phyloP scores from a whole-genome alignment of 2,888 invertebrate genomes.

The Leucophora obtusa region DNA sequence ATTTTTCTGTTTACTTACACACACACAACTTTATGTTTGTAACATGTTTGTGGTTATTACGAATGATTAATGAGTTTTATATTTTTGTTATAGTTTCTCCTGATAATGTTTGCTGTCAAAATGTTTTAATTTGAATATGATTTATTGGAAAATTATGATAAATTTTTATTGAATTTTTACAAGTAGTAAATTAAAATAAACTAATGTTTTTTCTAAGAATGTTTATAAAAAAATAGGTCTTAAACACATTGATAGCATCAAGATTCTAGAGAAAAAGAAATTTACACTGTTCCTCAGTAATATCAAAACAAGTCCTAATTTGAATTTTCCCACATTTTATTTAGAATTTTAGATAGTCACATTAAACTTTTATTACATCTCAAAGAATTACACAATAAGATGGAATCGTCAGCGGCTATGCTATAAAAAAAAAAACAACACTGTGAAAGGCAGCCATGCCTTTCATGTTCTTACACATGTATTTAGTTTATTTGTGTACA shows the following conservation, averaged over 20 bases:
- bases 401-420: not conserved
- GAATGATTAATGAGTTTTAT: slow-evolving; percentile 22
- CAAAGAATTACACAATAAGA: not conserved
- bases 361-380: not conserved
- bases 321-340: no score
- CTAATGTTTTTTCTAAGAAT: no score
- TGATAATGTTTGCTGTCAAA: slow-evolving; percentile 28
- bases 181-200: no score
- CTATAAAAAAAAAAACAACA: not conserved
- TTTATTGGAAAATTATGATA: not conserved
- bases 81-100: slow-evolving; percentile 2
- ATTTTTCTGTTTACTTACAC: not conserved
- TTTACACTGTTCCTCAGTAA: no score
- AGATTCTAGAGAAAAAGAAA: no score
- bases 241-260: no score
- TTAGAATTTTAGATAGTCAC: not conserved
- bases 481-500: slow-evolving; percentile 3
- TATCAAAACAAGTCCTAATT: no score
- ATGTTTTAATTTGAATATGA: slow-evolving; percentile 23
- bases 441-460: not conserved
- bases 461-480: slow-evolving; percentile 22
- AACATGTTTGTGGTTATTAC: slow-evolving; percentile 6
- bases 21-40: not conserved
- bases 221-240: no score
- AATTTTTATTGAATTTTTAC: no score